phyloP scores from a whole-genome alignment of 2,797 vertebrate species.

The Knipowitschia caucasica region DNA sequence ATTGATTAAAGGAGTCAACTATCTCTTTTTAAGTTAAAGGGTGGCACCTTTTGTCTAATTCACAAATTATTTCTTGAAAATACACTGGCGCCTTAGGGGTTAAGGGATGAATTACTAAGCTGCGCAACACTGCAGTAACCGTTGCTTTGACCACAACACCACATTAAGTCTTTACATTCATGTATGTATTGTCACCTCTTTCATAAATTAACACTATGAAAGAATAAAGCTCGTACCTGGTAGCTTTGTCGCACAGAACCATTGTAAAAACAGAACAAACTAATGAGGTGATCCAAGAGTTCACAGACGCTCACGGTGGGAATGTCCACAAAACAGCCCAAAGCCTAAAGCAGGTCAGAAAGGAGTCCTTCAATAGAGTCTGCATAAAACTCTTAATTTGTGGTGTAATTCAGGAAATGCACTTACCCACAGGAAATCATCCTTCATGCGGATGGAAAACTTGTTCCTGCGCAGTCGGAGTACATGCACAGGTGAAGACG shows the following conservation, averaged over 20 bases:
- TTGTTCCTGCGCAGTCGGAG: constrained; percentile 84
- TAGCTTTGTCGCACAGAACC: constrained; percentile 82
- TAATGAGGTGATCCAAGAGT: constrained; percentile 85
- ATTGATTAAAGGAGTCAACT: no score
- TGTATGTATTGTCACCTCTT: no score
- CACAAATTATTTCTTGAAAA: no score
- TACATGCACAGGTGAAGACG: constrained; percentile 73
- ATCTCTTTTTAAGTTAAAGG: no score
- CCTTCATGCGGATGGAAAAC: constrained; percentile 82
- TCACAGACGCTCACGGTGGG: constrained; percentile 81
- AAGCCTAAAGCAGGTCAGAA: constrained; percentile 68
- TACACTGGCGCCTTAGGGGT: no score
- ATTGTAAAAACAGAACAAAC: constrained; percentile 88
- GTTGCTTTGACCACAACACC: no score
- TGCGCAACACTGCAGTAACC: no score
- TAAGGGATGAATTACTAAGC: no score
- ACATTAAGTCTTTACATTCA: no score
- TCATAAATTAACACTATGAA: no score
- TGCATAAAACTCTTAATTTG: background rate
- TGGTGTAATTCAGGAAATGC: background rate
- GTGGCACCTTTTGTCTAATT: no score
- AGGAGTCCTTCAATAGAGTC: background rate
- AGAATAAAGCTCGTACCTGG: constrained; percentile 65
- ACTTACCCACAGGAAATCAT: constrained; percentile 91
- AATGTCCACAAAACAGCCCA: constrained; percentile 84